phyloP scores from a whole-genome alignment of 2,888 invertebrate species.

The Syrphus vitripennis region DNA sequence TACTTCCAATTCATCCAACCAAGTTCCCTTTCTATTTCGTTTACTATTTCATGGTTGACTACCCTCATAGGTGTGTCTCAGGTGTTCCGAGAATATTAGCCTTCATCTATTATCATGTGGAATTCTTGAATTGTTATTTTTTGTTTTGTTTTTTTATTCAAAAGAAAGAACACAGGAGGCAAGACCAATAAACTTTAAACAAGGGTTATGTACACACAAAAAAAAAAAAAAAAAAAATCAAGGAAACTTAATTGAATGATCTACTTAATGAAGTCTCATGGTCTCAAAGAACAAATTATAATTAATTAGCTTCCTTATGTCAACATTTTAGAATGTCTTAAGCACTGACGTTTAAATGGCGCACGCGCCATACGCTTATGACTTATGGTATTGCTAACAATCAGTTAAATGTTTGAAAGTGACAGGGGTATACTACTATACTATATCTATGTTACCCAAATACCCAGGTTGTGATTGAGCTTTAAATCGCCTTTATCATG shows the following conservation, averaged over 20 bases:
- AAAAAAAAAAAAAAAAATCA: conserved; percentile 10
- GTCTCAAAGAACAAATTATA: conserved; percentile 6
- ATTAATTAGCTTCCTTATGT: conserved; percentile 53
- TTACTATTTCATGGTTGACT: conserved; percentile 65
- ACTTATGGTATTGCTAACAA: not conserved
- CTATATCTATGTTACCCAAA: not conserved
- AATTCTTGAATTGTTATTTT: conserved; percentile 36
- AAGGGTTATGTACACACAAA: conserved; percentile 25
- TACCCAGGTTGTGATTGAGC: not conserved
- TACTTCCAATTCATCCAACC: conserved; percentile 50
- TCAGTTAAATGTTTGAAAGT: not conserved
- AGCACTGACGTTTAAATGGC: not conserved
- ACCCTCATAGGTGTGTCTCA: conserved; percentile 62
- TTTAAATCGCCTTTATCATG: conserved; percentile 27
- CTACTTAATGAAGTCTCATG: conserved; percentile 52
- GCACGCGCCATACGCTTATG: conserved; percentile 4
- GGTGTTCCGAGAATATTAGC: conserved; percentile 37
- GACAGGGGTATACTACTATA: not conserved
- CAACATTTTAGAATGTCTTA: not conserved
- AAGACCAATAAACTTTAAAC: conserved; percentile 65
- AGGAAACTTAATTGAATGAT: conserved; percentile 41
- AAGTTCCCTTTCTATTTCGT: conserved; percentile 66
- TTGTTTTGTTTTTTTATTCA: not conserved
- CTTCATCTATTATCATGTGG: conserved; percentile 45
- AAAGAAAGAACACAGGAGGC: conserved; percentile 37